A percentile compares a stretch with the other conserved stretches of the same genome.
These are phyloP conservation scores for Galago senegalensis DNA, from an alignment of 2,797 vertebrate genomes.

Conservation along the genomic window DNA sequence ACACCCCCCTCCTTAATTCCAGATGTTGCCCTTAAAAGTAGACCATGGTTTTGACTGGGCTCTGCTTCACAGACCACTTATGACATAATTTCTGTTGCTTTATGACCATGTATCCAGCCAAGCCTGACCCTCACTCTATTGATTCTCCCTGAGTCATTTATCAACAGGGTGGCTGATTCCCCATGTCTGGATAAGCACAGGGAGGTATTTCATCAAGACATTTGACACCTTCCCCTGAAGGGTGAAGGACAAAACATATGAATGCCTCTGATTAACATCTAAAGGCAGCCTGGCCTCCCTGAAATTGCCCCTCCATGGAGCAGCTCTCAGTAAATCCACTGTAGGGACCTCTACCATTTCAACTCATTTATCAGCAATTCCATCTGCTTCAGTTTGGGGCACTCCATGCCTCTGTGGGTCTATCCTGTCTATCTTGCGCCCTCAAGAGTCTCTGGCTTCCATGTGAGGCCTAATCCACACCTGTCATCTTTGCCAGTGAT, in stretches of 20 bases:
- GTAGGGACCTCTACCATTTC: conserved; percentile 56
- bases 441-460: conserved; percentile 49
- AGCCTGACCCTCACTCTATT: neutral
- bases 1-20: neutral
- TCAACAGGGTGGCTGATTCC: conserved; percentile 41
- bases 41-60: neutral
- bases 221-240: conserved; percentile 79
- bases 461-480: neutral
- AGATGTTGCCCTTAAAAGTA: conserved; percentile 28
- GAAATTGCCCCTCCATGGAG: neutral
- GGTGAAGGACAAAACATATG: conserved; percentile 32
- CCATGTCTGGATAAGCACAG: conserved; percentile 1
- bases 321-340: neutral
- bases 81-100: conserved; percentile 37
- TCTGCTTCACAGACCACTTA: neutral
- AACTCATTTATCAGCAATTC: conserved; percentile 73
- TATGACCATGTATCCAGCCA: neutral
- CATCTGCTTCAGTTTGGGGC: conserved; percentile 42
- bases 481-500: conserved; percentile 81
- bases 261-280: conserved; percentile 73
- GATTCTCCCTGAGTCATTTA: conserved; percentile 56
- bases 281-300: conserved; percentile 43
- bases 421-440: neutral
- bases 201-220: conserved; percentile 67
- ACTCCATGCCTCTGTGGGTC: neutral